Evolutionary conservation across 2,888 invertebrate species (phyloP), one percentile per base, ranked within the genome.

Genomic region (Spilarctia lutea): DNA sequence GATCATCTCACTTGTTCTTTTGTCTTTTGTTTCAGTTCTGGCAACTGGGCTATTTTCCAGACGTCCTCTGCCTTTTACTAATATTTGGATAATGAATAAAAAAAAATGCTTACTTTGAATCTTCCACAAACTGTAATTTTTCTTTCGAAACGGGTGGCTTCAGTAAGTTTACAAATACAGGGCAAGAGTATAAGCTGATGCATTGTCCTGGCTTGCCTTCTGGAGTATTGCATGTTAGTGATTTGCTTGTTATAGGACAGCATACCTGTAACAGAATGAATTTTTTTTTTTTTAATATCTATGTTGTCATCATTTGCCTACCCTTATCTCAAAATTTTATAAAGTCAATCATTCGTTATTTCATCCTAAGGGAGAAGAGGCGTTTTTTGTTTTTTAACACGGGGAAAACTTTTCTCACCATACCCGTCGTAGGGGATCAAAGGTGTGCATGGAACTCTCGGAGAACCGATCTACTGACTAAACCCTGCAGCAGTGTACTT

Each of bases 181-280:
- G 72, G 67, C 94, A 94, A 0, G 85, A 78, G 77, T 88, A 79
- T 24, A 92, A 56, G 35, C 79, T 81, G 39, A 91, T 76, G 73
- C 93, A 94, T 3, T 74, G 60, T 1, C 93, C 94, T 0, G 75
- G 39, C 0, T 87, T 82, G 0, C 91, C 90, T 3, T 90, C 89
- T 0, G 91, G 87, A 20, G 92, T 92, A 75, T 72, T 75, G 78
- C 93, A 94, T n/a, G 52, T 20, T 1, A 42, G 39, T 16, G 66
- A 20, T 16, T 56, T 35, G 10, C 33, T 24, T 33, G 30, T 2
- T 8, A n/a, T 67, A 4, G 83, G 79, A 71, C 83, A 85, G 75
- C 83, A 85, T 18, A 86, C 83, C 82, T 86, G 67, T n/a, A 79
- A 74, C 7, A 39, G 20, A 52, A 66, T 18, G 63, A 63, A 7